Conservation (phyloP, 2,113 vertebrate genomes). For the Lathamus discolor region DNA sequence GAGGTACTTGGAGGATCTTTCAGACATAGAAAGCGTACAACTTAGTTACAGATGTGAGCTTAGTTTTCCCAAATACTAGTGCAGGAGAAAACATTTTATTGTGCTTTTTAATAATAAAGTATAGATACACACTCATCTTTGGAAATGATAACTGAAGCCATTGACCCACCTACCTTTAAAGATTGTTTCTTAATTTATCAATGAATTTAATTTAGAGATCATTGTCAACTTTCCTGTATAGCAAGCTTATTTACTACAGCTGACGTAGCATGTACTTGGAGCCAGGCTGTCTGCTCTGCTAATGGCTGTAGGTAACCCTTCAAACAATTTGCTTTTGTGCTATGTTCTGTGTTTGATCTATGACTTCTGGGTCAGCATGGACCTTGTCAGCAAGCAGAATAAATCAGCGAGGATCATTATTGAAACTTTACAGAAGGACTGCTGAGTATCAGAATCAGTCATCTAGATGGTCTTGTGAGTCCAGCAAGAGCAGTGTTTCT, state of each 20-base stretch:
- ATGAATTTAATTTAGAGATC: neutral
- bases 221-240: neutral
- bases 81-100: neutral
- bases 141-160: neutral
- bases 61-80: neutral
- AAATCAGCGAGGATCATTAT: fast-evolving
- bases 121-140: neutral
- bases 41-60: neutral
- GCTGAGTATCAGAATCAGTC: neutral
- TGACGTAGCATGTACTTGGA: neutral
- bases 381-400: neutral
- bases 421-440: neutral
- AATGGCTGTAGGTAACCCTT: neutral
- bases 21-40: neutral
- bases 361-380: neutral
- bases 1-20: neutral
- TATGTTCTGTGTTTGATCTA: neutral
- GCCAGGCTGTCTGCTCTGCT: neutral
- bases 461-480: neutral
- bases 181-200: neutral
- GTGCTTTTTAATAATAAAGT: neutral
- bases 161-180: neutral
- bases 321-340: neutral
- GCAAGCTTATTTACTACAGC: neutral
- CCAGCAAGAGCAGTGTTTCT: neutral